These are phyloP conservation scores for Platichthys flesus DNA, from an alignment of 2,113 vertebrate genomes.

Conservation along the genomic window DNA sequence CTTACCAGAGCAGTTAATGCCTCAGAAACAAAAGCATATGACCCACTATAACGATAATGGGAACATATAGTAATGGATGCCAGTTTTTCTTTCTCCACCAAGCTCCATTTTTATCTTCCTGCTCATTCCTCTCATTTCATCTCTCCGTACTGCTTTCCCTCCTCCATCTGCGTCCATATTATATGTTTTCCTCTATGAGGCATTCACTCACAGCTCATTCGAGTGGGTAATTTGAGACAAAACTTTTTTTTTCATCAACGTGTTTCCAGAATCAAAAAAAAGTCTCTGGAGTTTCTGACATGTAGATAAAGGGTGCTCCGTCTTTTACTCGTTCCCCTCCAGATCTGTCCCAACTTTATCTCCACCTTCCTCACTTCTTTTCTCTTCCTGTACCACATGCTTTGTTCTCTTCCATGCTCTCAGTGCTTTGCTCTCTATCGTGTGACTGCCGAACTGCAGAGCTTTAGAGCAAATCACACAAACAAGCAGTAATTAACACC, in stretches of 20 bases:
- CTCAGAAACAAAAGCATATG: constrained; percentile 30
- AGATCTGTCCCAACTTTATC: constrained; percentile 3
- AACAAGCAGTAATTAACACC: constrained; percentile 36
- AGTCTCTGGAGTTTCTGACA: constrained; percentile 26
- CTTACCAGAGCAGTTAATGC: not conserved
- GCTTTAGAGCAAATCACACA: not conserved
- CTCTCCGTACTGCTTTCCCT: constrained; percentile 2
- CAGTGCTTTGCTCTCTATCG: not conserved
- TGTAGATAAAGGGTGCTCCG: constrained; percentile 20
- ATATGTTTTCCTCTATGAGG: constrained; percentile 10
- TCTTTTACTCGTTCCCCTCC: not conserved
- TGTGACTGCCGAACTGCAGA: not conserved
- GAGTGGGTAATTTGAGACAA: constrained; percentile 39
- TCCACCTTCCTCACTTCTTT: not conserved
- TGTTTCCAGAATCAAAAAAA: constrained; percentile 12
- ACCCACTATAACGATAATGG: not conserved
- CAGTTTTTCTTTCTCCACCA: constrained; percentile 7
- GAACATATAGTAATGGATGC: not conserved
- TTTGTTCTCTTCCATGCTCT: not conserved
- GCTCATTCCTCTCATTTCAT: constrained; percentile 23
- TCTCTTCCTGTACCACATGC: not conserved
- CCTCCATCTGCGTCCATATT: constrained; percentile 11
- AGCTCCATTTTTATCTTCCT: constrained; percentile 13
- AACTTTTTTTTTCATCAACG: constrained; percentile 15
- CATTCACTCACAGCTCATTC: constrained; percentile 21